A percentile compares a stretch with the other conserved stretches of the same genome.
phyloP scores from a whole-genome alignment of 2,888 invertebrate species.

The Apodemia mormo region DNA sequence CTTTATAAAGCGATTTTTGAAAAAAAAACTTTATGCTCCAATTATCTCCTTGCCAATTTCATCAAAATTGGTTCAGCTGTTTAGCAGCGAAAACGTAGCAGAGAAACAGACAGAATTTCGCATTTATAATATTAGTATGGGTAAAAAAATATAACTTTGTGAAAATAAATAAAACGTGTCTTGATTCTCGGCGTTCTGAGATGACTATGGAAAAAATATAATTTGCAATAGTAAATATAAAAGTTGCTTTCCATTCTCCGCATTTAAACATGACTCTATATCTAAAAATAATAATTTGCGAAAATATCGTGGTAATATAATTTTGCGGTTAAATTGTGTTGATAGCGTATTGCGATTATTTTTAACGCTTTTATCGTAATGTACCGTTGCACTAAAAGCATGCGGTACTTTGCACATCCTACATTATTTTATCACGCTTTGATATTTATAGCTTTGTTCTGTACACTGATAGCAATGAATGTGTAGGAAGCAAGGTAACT shows the following conservation, averaged over 20 bases:
- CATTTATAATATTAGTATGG: too few relatives aligned
- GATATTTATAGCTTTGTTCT: background rate
- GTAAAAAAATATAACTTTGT: too few relatives aligned
- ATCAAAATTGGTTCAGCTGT: too few relatives aligned
- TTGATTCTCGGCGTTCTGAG: too few relatives aligned
- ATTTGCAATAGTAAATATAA: too few relatives aligned
- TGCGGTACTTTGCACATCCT: constrained; percentile 5
- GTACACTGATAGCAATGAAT: background rate
- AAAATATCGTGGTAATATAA: constrained; percentile 26
- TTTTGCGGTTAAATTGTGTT: constrained; percentile 25
- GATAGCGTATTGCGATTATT: constrained; percentile 22
- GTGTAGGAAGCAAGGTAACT: constrained; percentile 2
- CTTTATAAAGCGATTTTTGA: too few relatives aligned
- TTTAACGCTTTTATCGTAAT: constrained; percentile 14
- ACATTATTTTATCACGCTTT: constrained; percentile 18
- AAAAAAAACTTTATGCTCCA: too few relatives aligned
- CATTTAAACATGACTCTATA: background rate
- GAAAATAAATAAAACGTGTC: too few relatives aligned
- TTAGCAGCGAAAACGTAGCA: too few relatives aligned
- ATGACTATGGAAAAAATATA: too few relatives aligned
- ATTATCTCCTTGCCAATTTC: too few relatives aligned
- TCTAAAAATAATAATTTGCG: constrained; percentile 10
- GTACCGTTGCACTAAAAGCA: constrained; percentile 17
- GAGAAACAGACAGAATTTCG: too few relatives aligned
- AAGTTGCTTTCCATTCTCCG: background rate